A percentile compares a stretch with the other conserved stretches of the same genome.
Conservation (phyloP, 2,797 vertebrate genomes). For the Peromyscus nudipes region DNA sequence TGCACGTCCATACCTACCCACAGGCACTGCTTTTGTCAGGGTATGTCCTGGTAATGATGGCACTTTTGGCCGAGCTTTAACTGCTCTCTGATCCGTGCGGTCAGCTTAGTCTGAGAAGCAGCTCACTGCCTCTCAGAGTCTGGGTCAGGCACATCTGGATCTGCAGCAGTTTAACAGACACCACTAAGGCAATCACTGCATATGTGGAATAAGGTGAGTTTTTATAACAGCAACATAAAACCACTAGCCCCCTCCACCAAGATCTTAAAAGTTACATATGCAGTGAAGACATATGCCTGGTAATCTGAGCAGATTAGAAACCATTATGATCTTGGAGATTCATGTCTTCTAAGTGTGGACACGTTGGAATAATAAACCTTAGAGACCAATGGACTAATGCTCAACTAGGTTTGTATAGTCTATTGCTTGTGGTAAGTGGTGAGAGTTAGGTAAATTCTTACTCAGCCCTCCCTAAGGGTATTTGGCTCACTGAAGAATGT, state of each 20-base stretch:
- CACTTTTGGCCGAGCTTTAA: neutral
- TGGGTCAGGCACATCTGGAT: neutral
- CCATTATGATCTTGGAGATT: neutral
- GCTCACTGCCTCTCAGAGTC: neutral
- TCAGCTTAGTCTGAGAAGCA: neutral
- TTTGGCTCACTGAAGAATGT: neutral
- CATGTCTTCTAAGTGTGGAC: neutral
- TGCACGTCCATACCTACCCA: neutral
- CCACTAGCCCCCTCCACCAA: neutral
- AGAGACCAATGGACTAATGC: neutral
- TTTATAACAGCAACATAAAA: slow-evolving; percentile 25
- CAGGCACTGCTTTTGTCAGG: neutral
- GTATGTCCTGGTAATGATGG: neutral
- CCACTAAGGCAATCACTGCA: neutral
- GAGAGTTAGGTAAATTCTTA: neutral
- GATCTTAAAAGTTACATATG: slow-evolving; percentile 25
- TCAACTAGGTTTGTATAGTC: neutral
- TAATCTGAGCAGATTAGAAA: slow-evolving; percentile 12
- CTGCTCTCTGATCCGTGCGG: neutral
- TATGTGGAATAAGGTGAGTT: neutral
- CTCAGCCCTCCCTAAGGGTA: neutral
- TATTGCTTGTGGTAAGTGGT: neutral
- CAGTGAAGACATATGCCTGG: slow-evolving; percentile 15
- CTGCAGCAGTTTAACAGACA: neutral
- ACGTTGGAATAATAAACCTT: neutral